Evolutionary conservation across 2,888 invertebrate genomes (phyloP).

Genomic region (Dasysyrphus tricinctus): DNA sequence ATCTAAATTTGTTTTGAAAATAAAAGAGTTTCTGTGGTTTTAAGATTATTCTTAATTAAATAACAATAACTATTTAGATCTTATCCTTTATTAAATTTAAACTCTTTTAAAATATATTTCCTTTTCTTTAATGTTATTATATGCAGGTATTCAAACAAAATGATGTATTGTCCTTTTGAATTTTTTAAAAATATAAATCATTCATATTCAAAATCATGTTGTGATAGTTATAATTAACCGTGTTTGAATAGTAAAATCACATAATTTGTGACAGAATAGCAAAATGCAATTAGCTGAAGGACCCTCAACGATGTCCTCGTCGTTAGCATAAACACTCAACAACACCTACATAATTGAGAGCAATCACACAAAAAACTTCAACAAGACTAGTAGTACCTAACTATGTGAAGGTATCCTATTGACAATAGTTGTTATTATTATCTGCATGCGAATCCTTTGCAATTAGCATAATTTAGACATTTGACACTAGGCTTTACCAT

Average conservation of each 20-base stretch:
- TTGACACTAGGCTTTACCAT: slow-evolving; percentile 43
- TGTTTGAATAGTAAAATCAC: background rate
- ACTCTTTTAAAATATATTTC: too few species aligned
- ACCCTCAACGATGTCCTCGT: slow-evolving; percentile 23
- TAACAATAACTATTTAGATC: background rate
- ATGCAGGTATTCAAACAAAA: background rate
- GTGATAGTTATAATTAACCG: background rate
- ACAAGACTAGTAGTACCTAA: too few species aligned
- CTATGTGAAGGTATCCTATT: too few species aligned
- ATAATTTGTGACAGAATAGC: slow-evolving; percentile 21
- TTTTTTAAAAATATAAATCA: background rate
- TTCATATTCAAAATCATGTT: background rate
- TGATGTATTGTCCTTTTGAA: background rate
- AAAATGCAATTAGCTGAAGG: slow-evolving; percentile 58
- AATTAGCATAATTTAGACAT: slow-evolving; percentile 73
- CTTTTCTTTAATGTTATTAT: too few species aligned
- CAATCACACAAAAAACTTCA: slow-evolving; percentile 59
- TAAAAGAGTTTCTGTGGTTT: background rate
- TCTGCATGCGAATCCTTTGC: slow-evolving; percentile 69
- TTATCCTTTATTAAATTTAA: background rate
- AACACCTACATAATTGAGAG: slow-evolving; percentile 63
- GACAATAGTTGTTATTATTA: slow-evolving; percentile 38
- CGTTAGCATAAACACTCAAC: slow-evolving; percentile 27
- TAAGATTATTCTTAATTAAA: background rate
- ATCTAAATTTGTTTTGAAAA: background rate